Evolutionary conservation across 1,140 invertebrate genomes (phyloP).

Genomic region (Drosophila busckii): DNA sequence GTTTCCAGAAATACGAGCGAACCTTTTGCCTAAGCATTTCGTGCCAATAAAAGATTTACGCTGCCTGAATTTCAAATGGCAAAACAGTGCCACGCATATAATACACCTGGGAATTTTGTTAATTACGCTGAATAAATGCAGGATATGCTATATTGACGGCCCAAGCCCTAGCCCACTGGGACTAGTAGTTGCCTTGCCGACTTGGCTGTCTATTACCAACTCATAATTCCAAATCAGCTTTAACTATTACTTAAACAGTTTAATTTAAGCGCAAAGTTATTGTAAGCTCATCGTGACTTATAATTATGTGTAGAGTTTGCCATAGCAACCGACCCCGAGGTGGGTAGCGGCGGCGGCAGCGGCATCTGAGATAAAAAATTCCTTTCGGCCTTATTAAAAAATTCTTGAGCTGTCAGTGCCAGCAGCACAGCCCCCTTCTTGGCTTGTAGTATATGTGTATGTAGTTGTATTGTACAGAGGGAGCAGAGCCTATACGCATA

Average conservation of each 20-base stretch:
- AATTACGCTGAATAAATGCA: conserved; percentile 73
- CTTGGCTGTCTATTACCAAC: background rate
- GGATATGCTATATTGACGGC: conserved; percentile 43
- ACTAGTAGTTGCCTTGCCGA: background rate
- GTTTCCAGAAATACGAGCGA: conserved; percentile 21
- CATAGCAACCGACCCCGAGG: too few relatives aligned
- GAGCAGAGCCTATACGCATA: conserved; percentile 40
- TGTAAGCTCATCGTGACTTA: too few relatives aligned
- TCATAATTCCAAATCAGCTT: conserved; percentile 26
- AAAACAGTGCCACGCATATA: conserved; percentile 13
- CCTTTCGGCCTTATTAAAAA: conserved; percentile 66
- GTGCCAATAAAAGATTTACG: conserved; percentile 74
- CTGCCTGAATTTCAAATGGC: conserved; percentile 62
- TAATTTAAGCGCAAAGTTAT: too few relatives aligned
- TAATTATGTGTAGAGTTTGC: too few relatives aligned
- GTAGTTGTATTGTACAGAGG: too few relatives aligned
- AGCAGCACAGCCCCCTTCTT: conserved; percentile 13
- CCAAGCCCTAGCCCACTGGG: conserved; percentile 8
- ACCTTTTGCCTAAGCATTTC: conserved; percentile 65
- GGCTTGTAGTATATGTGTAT: too few relatives aligned
- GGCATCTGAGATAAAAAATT: conserved; percentile 40
- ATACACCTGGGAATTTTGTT: conserved; percentile 73
- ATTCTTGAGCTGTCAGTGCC: conserved; percentile 51
- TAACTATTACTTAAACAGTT: too few relatives aligned
- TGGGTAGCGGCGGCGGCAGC: too few relatives aligned